phyloP scores from a whole-genome alignment of 2,113 vertebrate species.

The Poecilia latipinna region DNA sequence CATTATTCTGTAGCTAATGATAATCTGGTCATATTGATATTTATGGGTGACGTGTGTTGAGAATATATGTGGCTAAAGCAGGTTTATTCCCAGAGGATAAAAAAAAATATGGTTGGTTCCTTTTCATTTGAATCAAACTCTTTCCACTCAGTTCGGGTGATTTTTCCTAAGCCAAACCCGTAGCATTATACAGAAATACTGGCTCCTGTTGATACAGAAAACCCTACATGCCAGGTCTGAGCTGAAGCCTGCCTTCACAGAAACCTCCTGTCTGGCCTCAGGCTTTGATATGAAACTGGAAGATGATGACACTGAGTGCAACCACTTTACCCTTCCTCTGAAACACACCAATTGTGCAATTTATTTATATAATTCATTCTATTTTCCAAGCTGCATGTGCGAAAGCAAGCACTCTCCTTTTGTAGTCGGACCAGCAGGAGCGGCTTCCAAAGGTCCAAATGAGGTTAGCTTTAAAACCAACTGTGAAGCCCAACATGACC shows the following conservation, averaged over 20 bases:
- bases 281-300: conserved; percentile 64
- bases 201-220: conserved; percentile 22
- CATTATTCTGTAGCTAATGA: conserved; percentile 61
- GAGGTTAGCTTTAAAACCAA: conserved; percentile 32
- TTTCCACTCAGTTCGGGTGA: conserved; percentile 2
- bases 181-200: conserved; percentile 10
- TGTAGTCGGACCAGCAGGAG: conserved; percentile 4
- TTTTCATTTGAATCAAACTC: conserved; percentile 22
- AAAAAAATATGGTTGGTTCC: neutral
- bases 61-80: conserved; percentile 22
- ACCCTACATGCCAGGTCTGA: conserved; percentile 24
- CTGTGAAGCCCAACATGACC: conserved; percentile 26
- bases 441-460: conserved; percentile 38
- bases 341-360: conserved; percentile 24
- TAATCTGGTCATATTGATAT: conserved; percentile 57
- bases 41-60: conserved; percentile 48
- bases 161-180: neutral
- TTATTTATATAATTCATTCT: conserved; percentile 4
- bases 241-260: conserved; percentile 40
- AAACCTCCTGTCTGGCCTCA: conserved; percentile 47
- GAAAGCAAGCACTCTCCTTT: neutral
- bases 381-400: conserved; percentile 1
- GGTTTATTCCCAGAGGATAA: conserved; percentile 24
- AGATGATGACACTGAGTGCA: conserved; percentile 74
- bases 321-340: conserved; percentile 36